Base-by-base conservation (phyloP, 37 sponge, comb jelly and placozoan genomes). In the Axinella damicornis region DNA sequence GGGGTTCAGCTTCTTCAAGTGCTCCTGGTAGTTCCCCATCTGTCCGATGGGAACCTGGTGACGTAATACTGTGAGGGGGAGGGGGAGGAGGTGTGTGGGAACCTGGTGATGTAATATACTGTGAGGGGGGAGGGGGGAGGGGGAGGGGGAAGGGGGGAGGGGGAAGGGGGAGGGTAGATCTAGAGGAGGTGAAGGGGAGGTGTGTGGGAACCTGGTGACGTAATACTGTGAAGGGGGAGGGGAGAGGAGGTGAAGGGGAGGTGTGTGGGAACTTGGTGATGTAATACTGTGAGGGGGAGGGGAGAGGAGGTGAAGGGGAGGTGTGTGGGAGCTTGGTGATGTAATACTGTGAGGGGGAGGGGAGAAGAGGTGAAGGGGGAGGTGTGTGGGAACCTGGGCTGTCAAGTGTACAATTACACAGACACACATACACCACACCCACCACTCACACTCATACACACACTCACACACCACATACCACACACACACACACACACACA, bases 11-110 rank as follows among this genome's bases (percentile, higher is more conserved):
- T 62, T 80, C 87, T 90, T 95, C 46, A 94, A 84, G 87, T 94
- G 88, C 57, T 97, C 94, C 70, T 97, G 98, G 65, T 97, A 97
- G 63, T 95, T 97, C 0, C 98, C 96, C 96, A 95, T 97, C 73
- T 97, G 98, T 69, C 87, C 63, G 33, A 97, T 91, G 5, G 98
- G 98, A 5, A 95, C 61, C 35, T 92, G 78, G 78, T 94, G 95
- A 31, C 67, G 71, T 11, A 62, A 14, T 4, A 75, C 96, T 95
- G 64, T 27, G 65, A 19, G 24, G 18, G 73, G 39, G 18, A 25
- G 67, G 62, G 27, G 19, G 41, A 25, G 74, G 53, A 28, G 39
- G 63, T n/a, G n/a, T 31, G 27, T 91, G 5, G 98, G 98, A 5
- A 95, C 61, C 35, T 92, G 78, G 78, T 94, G 95, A 31, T 60